Base-by-base conservation (phyloP, 1,140 invertebrate genomes). In the Lasioglossum baleicum region DNA sequence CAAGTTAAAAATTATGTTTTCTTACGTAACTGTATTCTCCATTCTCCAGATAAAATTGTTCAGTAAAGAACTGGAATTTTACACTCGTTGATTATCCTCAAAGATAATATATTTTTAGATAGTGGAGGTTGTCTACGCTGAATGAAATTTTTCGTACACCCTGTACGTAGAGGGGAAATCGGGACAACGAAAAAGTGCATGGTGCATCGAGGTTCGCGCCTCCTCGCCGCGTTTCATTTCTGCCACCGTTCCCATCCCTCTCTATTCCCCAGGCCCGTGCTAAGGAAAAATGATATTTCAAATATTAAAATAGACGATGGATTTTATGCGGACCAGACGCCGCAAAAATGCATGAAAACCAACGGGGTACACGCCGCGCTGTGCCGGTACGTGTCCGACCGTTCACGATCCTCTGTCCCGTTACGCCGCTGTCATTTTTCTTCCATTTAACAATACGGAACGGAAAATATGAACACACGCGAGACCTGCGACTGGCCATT, bases 261-360 rank as follows among this genome's bases (percentile, higher is more conserved):
- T 20, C 20, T n/a, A 58, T 58, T 58, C 56, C 56, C 56, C 17
- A n/a, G n/a, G 51, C 51, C 26, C 40, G 40, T 35, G 22, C 44
- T 40, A 75, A 68, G 40, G 64, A 75, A 51, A 61, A 76, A 76
- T 76, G 66, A 69, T 61, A 61, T 69, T 60, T 69, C 75, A 35
- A 61, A 76, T 76, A 76, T 76, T 69, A 76, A 76, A 76, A 61
- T 61, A 48, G 65, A 61, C 71, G 60, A 65, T 56, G 64, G 65
- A 69, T 76, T 48, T 60, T 35, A 48, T 17, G 64, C 15, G 64
- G 20, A 11, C 11, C 31, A 40, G 61, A 63, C 26, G 17, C 42
- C 7, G 42, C 26, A 40, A 7, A 20, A 66, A 56, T 7, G n/a
- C 7, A 26, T 11, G 42, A 20, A 69, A 56, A 40, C 2, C 22